These are phyloP conservation scores for Armadillidium nasatum DNA, from an alignment of 1,140 invertebrate species.

Conservation along the genomic window DNA sequence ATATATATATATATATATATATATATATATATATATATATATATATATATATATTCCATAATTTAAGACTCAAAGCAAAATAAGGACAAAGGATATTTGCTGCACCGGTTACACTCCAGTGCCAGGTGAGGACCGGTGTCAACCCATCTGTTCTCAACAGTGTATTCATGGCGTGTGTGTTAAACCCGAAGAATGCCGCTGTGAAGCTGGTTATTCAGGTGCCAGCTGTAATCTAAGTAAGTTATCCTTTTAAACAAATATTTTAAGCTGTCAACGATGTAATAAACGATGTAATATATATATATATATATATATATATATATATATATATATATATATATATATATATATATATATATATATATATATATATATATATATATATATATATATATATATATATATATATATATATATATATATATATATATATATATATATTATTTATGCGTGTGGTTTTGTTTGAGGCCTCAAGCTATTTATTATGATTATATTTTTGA, in stretches of 20 bases:
- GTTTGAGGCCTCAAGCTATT: too few species aligned
- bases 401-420: too few species aligned
- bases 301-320: too few species aligned
- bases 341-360: too few species aligned
- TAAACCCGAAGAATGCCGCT: constrained; percentile 79
- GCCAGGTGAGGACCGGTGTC: constrained; percentile 60
- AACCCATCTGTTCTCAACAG: constrained; percentile 67
- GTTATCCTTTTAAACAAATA: constrained; percentile 48
- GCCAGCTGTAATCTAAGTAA: constrained; percentile 80
- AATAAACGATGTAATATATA: too few species aligned
- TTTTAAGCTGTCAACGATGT: too few species aligned
- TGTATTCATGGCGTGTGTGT: constrained; percentile 80
- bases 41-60: not conserved
- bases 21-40: not conserved
- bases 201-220: constrained; percentile 79
- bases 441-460: too few species aligned
- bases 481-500: too few species aligned
- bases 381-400: too few species aligned
- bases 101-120: constrained; percentile 72
- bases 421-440: too few species aligned
- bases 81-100: constrained; percentile 71
- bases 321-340: too few species aligned
- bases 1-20: not conserved
- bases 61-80: constrained; percentile 67
- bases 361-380: too few species aligned